Percentiles rank a stretch among this genome's conserved stretches.
phyloP scores from a whole-genome alignment of 2,888 invertebrate species.

The Synanthedon andrenaeformis region DNA sequence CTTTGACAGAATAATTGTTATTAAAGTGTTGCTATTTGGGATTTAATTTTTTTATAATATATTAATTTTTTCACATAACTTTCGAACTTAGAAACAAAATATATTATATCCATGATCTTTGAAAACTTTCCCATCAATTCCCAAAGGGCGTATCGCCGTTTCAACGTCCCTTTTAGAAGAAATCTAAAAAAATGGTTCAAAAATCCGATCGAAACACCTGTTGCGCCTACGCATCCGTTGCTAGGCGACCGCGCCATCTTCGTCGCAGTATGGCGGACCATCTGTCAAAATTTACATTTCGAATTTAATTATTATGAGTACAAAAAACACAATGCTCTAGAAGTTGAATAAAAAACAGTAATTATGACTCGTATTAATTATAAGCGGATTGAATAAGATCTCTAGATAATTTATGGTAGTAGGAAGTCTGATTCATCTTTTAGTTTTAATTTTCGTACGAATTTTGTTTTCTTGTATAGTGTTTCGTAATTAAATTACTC shows the following conservation, averaged over 20 bases:
- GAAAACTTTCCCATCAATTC: constrained; percentile 38
- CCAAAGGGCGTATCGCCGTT: constrained; percentile 48
- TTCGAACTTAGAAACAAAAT: no score
- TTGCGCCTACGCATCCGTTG: constrained; percentile 57
- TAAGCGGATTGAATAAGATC: not conserved
- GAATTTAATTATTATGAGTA: constrained; percentile 25
- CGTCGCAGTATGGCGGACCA: constrained; percentile 42
- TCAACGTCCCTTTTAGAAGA: constrained; percentile 11
- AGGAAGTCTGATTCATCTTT: not conserved
- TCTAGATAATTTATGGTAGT: not conserved
- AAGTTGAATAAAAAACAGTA: constrained; percentile 2
- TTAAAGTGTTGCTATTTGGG: no score
- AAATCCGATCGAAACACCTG: constrained; percentile 47
- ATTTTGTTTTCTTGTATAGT: no score
- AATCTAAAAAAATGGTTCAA: constrained; percentile 24
- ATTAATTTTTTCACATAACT: no score
- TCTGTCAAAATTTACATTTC: constrained; percentile 60
- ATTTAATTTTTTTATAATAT: no score
- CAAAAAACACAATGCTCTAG: constrained; percentile 1
- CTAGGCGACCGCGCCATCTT: constrained; percentile 43
- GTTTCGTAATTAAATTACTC: no score
- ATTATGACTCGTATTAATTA: not conserved
- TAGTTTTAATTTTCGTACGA: no score
- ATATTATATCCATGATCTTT: constrained; percentile 9
- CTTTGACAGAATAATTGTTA: no score